phyloP scores from a whole-genome alignment of 2,888 invertebrate genomes.

The Drepana falcataria region DNA sequence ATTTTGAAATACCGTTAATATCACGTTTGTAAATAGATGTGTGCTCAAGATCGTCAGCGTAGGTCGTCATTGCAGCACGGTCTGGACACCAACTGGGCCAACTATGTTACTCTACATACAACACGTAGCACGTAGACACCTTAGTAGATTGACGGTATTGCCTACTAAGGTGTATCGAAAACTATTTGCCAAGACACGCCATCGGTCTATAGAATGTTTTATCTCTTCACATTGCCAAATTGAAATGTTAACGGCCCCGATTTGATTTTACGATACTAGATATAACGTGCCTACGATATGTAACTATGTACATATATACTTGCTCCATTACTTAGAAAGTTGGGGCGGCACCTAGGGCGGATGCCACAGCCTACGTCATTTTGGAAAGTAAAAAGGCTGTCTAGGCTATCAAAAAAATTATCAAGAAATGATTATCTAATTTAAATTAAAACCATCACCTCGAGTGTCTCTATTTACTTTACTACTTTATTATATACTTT shows the following conservation, averaged over 20 bases:
- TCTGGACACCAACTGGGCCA: conserved; percentile 6
- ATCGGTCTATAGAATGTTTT: conserved; percentile 42
- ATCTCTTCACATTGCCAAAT: conserved; percentile 44
- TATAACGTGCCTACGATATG: background rate
- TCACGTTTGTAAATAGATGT: conserved; percentile 82
- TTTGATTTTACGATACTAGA: conserved; percentile 3
- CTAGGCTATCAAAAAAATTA: too few species aligned
- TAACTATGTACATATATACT: background rate
- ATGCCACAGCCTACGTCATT: too few species aligned
- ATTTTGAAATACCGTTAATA: conserved; percentile 58
- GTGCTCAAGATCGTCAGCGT: conserved; percentile 71
- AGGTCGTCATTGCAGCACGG: conserved; percentile 40
- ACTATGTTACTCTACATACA: conserved; percentile 6
- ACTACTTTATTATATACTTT: too few species aligned
- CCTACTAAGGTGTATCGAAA: conserved; percentile 46
- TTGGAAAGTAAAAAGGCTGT: too few species aligned
- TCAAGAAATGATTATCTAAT: too few species aligned
- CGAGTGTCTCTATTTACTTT: too few species aligned
- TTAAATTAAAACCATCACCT: too few species aligned
- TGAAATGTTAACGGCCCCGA: conserved; percentile 42
- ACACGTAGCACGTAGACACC: conserved; percentile 10
- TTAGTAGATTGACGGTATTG: conserved; percentile 45
- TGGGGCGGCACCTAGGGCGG: too few species aligned
- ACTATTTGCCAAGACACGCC: conserved; percentile 59
- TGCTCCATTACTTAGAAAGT: too few species aligned